Evolutionary conservation across 2,888 invertebrate genomes (phyloP).

Genomic region (Bibio marci): DNA sequence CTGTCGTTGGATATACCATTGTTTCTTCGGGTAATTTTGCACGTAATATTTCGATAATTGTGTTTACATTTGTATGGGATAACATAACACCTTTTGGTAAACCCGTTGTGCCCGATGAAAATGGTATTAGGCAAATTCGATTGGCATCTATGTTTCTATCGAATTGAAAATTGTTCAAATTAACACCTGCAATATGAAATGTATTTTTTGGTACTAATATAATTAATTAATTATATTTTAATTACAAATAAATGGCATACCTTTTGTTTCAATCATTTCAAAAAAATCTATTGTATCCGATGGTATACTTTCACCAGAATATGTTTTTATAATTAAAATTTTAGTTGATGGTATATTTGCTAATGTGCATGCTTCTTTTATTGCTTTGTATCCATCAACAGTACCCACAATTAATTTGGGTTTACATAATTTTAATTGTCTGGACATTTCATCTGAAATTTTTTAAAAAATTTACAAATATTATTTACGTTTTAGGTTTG

Average conservation of each 20-base stretch:
- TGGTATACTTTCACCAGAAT: slow-evolving; percentile 33
- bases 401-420: slow-evolving; percentile 46
- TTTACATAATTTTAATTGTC: slow-evolving; percentile 41
- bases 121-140: slow-evolving; percentile 57
- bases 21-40: slow-evolving; percentile 13
- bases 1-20: slow-evolving; percentile 15
- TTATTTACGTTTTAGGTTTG: no score
- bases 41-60: slow-evolving; percentile 22
- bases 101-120: slow-evolving; percentile 71
- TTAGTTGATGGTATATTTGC: slow-evolving; percentile 28
- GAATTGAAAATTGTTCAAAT: slow-evolving; percentile 31
- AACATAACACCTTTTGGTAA: slow-evolving; percentile 58
- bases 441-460: slow-evolving; percentile 56
- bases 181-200: slow-evolving; percentile 17
- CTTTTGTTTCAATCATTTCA: slow-evolving; percentile 35
- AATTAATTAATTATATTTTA: not conserved
- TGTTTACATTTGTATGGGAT: slow-evolving; percentile 32
- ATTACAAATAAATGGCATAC: slow-evolving; percentile 5
- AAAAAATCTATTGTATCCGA: slow-evolving; percentile 39
- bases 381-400: slow-evolving; percentile 32
- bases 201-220: no score
- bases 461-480: no score
- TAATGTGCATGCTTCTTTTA: slow-evolving; percentile 30
- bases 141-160: slow-evolving; percentile 35
- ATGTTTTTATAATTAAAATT: slow-evolving; percentile 35